Base-by-base conservation (phyloP, 2,113 vertebrate genomes). In the Catharus fuscescens region DNA sequence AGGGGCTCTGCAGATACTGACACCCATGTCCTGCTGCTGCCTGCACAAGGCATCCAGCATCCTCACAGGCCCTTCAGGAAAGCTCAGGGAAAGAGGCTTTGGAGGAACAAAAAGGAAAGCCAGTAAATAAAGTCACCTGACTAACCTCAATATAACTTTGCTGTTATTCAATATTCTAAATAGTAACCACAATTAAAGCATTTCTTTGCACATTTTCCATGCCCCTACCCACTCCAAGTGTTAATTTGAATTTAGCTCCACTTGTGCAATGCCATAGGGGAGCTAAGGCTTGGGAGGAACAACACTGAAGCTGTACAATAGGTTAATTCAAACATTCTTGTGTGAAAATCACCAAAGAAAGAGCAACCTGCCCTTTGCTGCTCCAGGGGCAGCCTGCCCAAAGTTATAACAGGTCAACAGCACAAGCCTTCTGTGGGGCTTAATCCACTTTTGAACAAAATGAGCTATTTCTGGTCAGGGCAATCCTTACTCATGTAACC, bases 211-310 rank as follows among this genome's bases (percentile, higher is more conserved):
- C 31, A 21, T 54, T 34, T 40, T 36, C 38, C n/a, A 24, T 34
- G 25, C 3, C 15, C 17, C 45, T 34, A 21, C 8, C n/a, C n/a
- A 31, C 21, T n/a, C 8, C 2, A 40, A 62, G n/a, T 1, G 2
- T 40, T 60, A 26, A 15, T 12, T 32, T 29, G 45, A 84, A n/a
- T 71, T 65, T 25, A 77, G 29, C n/a, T 65, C 32, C 64, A 12
- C 23, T 60, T 28, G 10, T 29, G 21, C 72, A 60, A 52, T 11
- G 44, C n/a, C 21, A 10, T 2, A 21, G 1, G 10, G 25, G 28
- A 86, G n/a, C 28, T 18, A 28, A 60, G 25, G n/a, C 29, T 74
- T 23, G 62, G 29, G 31, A 70, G 34, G 48, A 65, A 29, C 60
- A 88, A 29, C 6, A 10, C 47, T 1, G 9, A 50, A 44, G 72